Evolutionary conservation across 2,113 vertebrate genomes (phyloP), one percentile per base, ranked within the genome.

Genomic region (Peromyscus polionotus): DNA sequence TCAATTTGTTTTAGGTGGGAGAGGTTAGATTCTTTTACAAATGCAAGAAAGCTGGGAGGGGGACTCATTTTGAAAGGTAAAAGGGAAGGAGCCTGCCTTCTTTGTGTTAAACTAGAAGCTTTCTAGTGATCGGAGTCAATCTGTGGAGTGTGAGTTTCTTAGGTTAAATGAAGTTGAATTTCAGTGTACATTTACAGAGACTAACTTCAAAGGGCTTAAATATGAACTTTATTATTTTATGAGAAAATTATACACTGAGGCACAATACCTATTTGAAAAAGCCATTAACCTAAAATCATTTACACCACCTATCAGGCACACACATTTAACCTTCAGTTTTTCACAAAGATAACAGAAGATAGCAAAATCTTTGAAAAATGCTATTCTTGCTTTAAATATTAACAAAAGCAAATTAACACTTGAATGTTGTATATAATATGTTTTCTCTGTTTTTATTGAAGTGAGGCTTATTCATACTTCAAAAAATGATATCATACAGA

Each of bases 401-500:
- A 90, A 57, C 24, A 72, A 92, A 87, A 79, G n/a, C 48, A 6
- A 88, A 17, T 88, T 97, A 84, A 76, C 91, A 33, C 19, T 80
- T 83, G 6, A 79, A 26, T 67, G 83, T 54, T 39, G 39, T 54
- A 26, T n/a, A 87, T 87, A 96, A 79, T 31, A 20, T 70, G 45
- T 88, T 61, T 9, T 84, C 90, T 24, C 83, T 77, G 6, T 54
- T 24, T 63, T 48, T 91, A 77, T 51, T 76, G 7, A 92, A 96
- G 70, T 59, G n/a, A 51, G 20, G 0, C 57, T 94, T 85, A 67
- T 68, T 93, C 79, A 54, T 96, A 48, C 80, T 81, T 90, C 83
- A 96, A 97, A 95, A 93, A 79, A 90, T 94, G 81, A 68, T 13
- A 59, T 22, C 5, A 92, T 88, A 31, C 48, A 80, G 17, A 20